These are phyloP conservation scores for Apostichopus leukothele DNA, from an alignment of 53 echinoderm and acorn worm species.

Conservation along the genomic window DNA sequence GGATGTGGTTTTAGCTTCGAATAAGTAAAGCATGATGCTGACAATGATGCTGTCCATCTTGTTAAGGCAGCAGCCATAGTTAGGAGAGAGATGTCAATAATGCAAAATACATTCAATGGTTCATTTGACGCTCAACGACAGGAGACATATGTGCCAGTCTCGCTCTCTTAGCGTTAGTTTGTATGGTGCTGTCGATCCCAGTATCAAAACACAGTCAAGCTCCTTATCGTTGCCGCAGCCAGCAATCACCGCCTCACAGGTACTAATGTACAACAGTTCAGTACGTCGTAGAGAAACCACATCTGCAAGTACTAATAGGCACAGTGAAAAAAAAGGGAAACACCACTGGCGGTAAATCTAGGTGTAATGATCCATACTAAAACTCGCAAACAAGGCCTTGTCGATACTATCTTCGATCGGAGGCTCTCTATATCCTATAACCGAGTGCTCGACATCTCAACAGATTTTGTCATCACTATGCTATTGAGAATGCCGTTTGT, in stretches of 20 bases:
- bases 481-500: conserved; percentile 42
- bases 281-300: not conserved
- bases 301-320: conserved; percentile 25
- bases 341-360: conserved; percentile 52
- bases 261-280: not conserved
- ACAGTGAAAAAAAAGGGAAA: conserved; percentile 38
- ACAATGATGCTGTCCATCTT: conserved; percentile 45
- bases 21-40: no score
- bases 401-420: conserved; percentile 35
- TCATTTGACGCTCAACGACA: conserved; percentile 11
- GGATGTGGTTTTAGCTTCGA: conserved; percentile 22
- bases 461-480: conserved; percentile 34
- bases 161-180: conserved; percentile 42
- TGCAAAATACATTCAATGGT: not conserved
- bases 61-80: conserved; percentile 45
- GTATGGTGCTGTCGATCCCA: conserved; percentile 56
- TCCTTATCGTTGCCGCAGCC: not conserved
- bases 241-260: conserved; percentile 18
- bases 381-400: conserved; percentile 51
- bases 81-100: conserved; percentile 46
- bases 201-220: conserved; percentile 1
- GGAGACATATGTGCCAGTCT: not conserved
- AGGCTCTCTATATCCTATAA: conserved; percentile 59
- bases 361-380: conserved; percentile 36
- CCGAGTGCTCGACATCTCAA: conserved; percentile 51